Evolutionary conservation across 2,113 vertebrate species (phyloP).

Genomic region (Peromyscus maniculatus): DNA sequence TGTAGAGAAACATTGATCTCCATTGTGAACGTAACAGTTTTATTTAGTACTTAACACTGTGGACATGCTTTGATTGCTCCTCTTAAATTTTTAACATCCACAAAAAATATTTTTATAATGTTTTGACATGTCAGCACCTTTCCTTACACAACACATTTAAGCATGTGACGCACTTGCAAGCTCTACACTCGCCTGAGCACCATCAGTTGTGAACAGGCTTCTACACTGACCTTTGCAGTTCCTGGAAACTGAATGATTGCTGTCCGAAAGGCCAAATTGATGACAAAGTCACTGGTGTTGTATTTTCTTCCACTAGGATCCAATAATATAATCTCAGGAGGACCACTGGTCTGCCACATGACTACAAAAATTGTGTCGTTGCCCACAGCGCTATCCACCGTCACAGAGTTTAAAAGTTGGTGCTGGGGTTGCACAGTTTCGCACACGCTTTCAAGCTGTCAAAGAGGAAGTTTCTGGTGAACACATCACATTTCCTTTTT

Average conservation of each 20-base stretch:
- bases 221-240: constrained; percentile 82
- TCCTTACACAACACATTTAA: not conserved
- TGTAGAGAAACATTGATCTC: not conserved
- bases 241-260: constrained; percentile 81
- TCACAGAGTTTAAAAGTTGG: constrained; percentile 76
- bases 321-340: constrained; percentile 74
- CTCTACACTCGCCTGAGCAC: not conserved
- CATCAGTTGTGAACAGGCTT: not conserved
- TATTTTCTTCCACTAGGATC: constrained; percentile 83
- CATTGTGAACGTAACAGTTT: not conserved
- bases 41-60: constrained; percentile 38
- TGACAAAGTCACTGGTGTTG: constrained; percentile 67
- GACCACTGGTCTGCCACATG: constrained; percentile 75
- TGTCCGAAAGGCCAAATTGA: constrained; percentile 49
- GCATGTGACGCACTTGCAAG: not conserved
- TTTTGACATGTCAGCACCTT: not conserved
- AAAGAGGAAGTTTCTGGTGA: not conserved
- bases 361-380: constrained; percentile 86
- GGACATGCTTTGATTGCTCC: not conserved
- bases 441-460: constrained; percentile 85
- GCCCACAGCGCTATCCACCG: constrained; percentile 84
- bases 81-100: constrained; percentile 43
- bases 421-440: constrained; percentile 47
- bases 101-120: not conserved
- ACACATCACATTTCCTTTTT: not conserved